These are phyloP conservation scores for Dendrolimus kikuchii DNA, from an alignment of 1,140 invertebrate genomes.

Conservation along the genomic window DNA sequence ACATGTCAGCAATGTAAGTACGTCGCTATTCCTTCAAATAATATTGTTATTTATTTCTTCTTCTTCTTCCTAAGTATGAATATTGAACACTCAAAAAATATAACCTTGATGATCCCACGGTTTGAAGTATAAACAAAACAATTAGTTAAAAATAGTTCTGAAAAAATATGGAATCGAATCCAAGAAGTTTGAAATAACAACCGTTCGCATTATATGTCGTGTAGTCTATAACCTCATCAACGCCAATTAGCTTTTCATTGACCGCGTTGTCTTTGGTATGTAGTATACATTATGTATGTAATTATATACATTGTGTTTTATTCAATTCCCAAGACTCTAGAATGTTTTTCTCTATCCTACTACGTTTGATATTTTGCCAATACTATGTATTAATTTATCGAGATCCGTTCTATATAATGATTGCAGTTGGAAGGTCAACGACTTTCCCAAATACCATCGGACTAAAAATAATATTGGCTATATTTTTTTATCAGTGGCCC, in stretches of 20 bases:
- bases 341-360: neutral
- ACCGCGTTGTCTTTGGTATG: neutral
- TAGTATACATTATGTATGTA: neutral
- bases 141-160: too few species aligned
- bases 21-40: too few species aligned
- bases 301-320: neutral
- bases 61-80: too few species aligned
- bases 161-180: neutral
- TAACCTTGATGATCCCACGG: too few species aligned
- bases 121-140: too few species aligned
- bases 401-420: too few species aligned
- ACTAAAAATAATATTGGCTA: too few species aligned
- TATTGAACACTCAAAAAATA: too few species aligned
- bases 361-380: slow-evolving; percentile 3
- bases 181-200: neutral
- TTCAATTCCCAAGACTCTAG: neutral
- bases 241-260: slow-evolving; percentile 1
- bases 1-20: too few species aligned
- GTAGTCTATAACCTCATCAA: slow-evolving; percentile 4
- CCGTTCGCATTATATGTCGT: neutral
- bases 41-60: too few species aligned
- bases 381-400: neutral
- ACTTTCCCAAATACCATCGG: neutral
- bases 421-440: neutral
- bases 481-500: too few species aligned